Conservation (phyloP, 2,888 invertebrate genomes). For the Melanostoma mellinum region DNA sequence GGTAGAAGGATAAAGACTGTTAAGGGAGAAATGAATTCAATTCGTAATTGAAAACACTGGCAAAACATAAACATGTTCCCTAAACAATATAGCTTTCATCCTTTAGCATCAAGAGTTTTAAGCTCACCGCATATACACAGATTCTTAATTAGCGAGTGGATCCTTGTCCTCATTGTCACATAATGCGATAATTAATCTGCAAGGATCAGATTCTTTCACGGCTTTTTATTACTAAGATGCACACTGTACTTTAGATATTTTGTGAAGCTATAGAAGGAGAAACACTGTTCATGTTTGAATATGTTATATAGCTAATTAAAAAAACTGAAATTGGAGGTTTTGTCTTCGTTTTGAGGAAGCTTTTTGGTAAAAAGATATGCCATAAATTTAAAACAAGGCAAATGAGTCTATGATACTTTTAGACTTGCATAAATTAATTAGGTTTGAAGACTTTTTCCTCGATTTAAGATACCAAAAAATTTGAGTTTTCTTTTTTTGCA, state of each 20-base stretch:
- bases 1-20: constrained; percentile 78
- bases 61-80: constrained; percentile 36
- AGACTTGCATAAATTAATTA: too few relatives aligned
- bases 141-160: constrained; percentile 69
- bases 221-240: constrained; percentile 44
- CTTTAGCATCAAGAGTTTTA: neutral
- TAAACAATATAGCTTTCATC: constrained; percentile 6
- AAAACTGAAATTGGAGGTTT: constrained; percentile 54
- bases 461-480: too few relatives aligned
- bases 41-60: constrained; percentile 61
- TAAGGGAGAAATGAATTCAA: constrained; percentile 66
- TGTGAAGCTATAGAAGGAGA: neutral
- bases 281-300: constrained; percentile 29
- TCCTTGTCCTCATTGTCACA: constrained; percentile 75
- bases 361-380: too few relatives aligned
- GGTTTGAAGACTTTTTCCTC: too few relatives aligned
- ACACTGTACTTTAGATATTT: constrained; percentile 33
- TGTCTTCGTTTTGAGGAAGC: too few relatives aligned
- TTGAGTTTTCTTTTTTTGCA: too few relatives aligned
- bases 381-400: too few relatives aligned
- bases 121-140: constrained; percentile 64
- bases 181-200: constrained; percentile 82
- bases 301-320: constrained; percentile 46
- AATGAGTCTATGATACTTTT: too few relatives aligned
- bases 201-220: constrained; percentile 81